These are phyloP conservation scores for Esox lucius DNA, from an alignment of 2,797 vertebrate genomes.

Conservation along the genomic window DNA sequence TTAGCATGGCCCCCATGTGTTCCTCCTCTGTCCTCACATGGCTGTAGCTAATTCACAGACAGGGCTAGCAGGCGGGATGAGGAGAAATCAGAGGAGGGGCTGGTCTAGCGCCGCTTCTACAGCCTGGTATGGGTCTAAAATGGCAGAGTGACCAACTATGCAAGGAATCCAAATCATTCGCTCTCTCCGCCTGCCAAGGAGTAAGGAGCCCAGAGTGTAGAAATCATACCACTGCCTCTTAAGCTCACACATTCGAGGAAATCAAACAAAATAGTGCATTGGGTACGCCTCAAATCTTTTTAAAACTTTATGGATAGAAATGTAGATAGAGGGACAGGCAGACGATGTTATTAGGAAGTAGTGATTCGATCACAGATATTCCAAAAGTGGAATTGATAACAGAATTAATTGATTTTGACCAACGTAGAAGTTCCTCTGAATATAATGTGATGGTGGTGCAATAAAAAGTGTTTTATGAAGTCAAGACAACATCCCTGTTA, in stretches of 20 bases:
- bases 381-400: neutral
- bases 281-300: conserved; percentile 40
- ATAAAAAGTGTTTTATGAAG: too few relatives aligned
- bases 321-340: conserved; percentile 18
- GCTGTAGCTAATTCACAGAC: conserved; percentile 46
- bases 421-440: too few relatives aligned
- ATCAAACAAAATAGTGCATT: conserved; percentile 36
- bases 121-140: conserved; percentile 75
- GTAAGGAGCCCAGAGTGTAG: conserved; percentile 45
- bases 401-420: neutral
- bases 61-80: conserved; percentile 19
- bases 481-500: too few relatives aligned
- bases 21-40: conserved; percentile 52
- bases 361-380: neutral
- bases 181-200: conserved; percentile 60
- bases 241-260: conserved; percentile 67
- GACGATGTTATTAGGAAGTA: conserved; percentile 36
- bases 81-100: conserved; percentile 15
- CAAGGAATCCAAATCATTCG: conserved; percentile 75
- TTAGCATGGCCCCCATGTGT: conserved; percentile 48
- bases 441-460: too few relatives aligned
- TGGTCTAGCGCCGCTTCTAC: conserved; percentile 46
- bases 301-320: neutral
- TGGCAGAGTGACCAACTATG: conserved; percentile 79
- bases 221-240: conserved; percentile 54